These are phyloP conservation scores for Aphodius granarius DNA, from an alignment of 2,888 invertebrate genomes.

Conservation along the genomic window DNA sequence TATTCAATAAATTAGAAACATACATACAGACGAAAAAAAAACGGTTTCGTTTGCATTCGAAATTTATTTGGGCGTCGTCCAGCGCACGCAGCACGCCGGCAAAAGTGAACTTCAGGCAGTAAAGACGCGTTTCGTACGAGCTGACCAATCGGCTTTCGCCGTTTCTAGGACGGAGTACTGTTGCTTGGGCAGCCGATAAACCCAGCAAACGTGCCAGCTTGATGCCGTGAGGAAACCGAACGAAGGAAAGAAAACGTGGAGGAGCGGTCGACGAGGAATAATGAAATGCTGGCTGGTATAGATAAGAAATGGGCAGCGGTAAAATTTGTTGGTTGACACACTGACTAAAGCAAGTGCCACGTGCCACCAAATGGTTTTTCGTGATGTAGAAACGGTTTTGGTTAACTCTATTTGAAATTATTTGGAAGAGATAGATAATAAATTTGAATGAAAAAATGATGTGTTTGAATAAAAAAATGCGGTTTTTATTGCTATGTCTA, in stretches of 20 bases:
- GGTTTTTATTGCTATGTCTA: too few relatives aligned
- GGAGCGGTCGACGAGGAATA: neutral
- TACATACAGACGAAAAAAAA: neutral
- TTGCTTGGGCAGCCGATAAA: conserved; percentile 26
- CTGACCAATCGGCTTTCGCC: conserved; percentile 15
- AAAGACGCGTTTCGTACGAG: neutral
- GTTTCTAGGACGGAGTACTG: conserved; percentile 34
- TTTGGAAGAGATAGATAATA: too few relatives aligned
- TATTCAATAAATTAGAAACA: conserved; percentile 11
- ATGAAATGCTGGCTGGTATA: neutral
- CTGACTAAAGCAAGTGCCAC: neutral
- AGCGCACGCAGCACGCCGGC: conserved; percentile 2
- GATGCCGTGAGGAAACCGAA: neutral
- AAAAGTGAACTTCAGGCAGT: neutral
- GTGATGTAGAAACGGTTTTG: too few relatives aligned
- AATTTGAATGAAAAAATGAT: too few relatives aligned
- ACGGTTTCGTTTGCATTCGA: neutral
- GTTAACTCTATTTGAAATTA: too few relatives aligned
- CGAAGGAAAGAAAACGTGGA: neutral
- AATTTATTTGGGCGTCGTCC: neutral
- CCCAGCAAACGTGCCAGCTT: neutral
- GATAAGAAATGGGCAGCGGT: conserved; percentile 1
- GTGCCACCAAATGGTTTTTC: too few relatives aligned
- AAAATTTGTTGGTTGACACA: neutral
- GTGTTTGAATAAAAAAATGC: too few relatives aligned